Conservation (phyloP, 2,113 vertebrate species). For the Tretioscincus oriximinensis region DNA sequence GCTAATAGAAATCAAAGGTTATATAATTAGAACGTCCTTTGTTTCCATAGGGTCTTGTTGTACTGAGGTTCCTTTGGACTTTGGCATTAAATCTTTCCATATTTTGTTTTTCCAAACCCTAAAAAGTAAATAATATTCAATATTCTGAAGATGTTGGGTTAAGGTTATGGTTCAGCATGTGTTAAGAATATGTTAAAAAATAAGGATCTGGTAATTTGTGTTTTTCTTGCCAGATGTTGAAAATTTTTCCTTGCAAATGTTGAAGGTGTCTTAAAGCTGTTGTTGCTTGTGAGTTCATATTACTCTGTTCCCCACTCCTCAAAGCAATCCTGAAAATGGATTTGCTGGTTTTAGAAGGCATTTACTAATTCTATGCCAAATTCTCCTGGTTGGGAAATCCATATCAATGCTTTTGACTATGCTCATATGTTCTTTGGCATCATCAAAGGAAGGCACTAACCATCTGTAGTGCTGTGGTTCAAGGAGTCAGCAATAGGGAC, state of each 20-base stretch:
- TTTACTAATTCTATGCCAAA: no score
- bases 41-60: not conserved
- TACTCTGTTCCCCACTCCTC: not conserved
- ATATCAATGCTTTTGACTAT: no score
- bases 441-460: no score
- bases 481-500: no score
- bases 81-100: not conserved
- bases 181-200: not conserved
- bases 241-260: not conserved
- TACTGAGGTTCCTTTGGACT: not conserved
- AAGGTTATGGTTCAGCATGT: not conserved
- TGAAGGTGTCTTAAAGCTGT: not conserved
- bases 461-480: no score
- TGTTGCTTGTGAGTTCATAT: not conserved
- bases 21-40: not conserved
- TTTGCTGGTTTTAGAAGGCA: no score
- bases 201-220: not conserved
- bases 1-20: not conserved
- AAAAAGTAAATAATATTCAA: not conserved
- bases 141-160: not conserved
- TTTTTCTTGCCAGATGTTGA: not conserved
- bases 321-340: no score
- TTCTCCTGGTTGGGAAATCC: no score
- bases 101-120: slow-evolving; percentile 4
- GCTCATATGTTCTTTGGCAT: no score